Evolutionary conservation across 1,140 invertebrate genomes (phyloP).

Genomic region (Cotesia vestalis): DNA sequence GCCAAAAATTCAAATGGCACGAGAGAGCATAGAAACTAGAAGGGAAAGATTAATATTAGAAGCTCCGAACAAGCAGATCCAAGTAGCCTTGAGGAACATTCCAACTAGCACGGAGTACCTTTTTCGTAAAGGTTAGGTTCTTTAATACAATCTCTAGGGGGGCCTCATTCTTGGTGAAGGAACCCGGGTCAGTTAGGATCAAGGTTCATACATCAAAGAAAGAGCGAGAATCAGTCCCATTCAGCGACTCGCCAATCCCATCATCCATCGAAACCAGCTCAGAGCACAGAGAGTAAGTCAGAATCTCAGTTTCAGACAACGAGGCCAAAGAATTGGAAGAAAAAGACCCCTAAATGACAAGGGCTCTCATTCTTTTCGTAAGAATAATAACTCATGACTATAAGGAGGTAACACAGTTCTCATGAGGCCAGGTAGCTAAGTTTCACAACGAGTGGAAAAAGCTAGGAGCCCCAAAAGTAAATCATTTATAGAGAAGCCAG

Average conservation of each 20-base stretch:
- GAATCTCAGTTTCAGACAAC: too few species aligned
- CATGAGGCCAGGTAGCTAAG: too few species aligned
- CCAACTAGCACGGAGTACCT: constrained; percentile 42
- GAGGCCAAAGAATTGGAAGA: too few species aligned
- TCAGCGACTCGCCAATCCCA: too few species aligned
- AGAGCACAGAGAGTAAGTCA: too few species aligned
- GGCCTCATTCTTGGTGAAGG: constrained; percentile 41
- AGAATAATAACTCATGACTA: too few species aligned
- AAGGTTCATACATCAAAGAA: too few species aligned
- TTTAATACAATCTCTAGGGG: constrained; percentile 45
- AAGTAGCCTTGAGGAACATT: constrained; percentile 37
- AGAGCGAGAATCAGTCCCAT: too few species aligned
- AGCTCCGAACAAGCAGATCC: constrained; percentile 37
- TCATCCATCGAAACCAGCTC: too few species aligned
- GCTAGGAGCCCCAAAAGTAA: constrained; percentile 38
- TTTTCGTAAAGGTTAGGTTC: constrained; percentile 38
- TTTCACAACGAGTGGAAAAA: constrained; percentile 30
- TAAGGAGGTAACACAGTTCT: constrained; percentile 7
- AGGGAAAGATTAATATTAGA: constrained; percentile 42
- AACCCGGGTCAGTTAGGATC: constrained; percentile 8
- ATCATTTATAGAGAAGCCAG: constrained; percentile 44
- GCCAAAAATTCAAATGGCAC: too few species aligned
- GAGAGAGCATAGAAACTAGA: constrained; percentile 36
- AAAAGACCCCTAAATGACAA: too few species aligned
- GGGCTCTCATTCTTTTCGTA: too few species aligned